A percentile compares a stretch with the other conserved stretches of the same genome.
phyloP scores from a whole-genome alignment of 2,888 invertebrate species.

The Caenorhabditis plicata region DNA sequence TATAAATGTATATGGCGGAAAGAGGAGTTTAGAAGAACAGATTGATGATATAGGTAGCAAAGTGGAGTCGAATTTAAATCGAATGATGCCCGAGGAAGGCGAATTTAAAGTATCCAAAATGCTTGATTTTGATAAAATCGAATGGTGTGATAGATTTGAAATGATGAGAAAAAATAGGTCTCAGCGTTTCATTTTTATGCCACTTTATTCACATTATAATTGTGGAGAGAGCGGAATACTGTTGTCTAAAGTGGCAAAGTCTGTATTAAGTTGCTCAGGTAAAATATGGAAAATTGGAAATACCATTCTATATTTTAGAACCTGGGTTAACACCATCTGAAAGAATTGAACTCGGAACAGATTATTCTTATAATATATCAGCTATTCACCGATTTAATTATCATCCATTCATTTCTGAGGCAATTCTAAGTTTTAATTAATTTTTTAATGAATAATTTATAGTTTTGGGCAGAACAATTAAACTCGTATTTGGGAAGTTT shows the following conservation, averaged over 20 bases:
- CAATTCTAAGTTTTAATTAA: constrained; percentile 3
- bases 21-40: constrained; percentile 29
- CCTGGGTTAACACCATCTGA: too few species aligned
- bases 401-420: constrained; percentile 41
- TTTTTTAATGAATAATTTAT: background rate
- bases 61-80: constrained; percentile 25
- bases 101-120: constrained; percentile 21
- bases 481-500: constrained; percentile 7
- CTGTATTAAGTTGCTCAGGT: background rate
- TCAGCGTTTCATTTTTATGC: constrained; percentile 26
- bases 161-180: constrained; percentile 16
- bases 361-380: constrained; percentile 33
- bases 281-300: too few species aligned
- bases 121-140: constrained; percentile 24
- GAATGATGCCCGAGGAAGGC: constrained; percentile 35
- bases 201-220: constrained; percentile 42
- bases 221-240: constrained; percentile 17
- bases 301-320: too few species aligned
- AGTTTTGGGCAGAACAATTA: constrained; percentile 40
- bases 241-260: constrained; percentile 15
- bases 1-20: constrained; percentile 32
- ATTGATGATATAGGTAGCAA: constrained; percentile 18
- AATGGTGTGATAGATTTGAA: constrained; percentile 14
- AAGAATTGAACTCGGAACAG: constrained; percentile 34
- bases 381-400: constrained; percentile 41